Evolutionary conservation across 2,797 vertebrate species (phyloP), one percentile per base, ranked within the genome.

Genomic region (Pogonophryne albipinna): DNA sequence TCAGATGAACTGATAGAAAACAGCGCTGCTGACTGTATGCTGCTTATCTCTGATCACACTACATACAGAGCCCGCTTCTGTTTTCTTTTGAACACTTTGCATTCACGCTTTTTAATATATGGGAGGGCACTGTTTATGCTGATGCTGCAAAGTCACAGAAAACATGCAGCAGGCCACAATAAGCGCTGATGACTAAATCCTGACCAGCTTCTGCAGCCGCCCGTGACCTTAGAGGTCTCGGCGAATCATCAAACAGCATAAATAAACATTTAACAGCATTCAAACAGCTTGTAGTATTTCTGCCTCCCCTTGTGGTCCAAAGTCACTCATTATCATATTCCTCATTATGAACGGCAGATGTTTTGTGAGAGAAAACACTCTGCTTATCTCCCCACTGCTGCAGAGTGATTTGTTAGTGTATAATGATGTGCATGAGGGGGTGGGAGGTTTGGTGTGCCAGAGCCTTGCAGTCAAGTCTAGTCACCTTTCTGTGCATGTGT

Each of bases 341-440:
- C 80, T 88, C 80, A 82, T 85, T 87, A 82, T 23, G 71, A 80
- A 47, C 50, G 0, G 81, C 81, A 88, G 87, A 87, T 88, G 89
- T 87, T 90, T 85, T 70, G 74, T 81, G 61, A 65, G 73, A 16
- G 65, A 78, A 86, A 84, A 84, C 81, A 73, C 74, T 85, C 64
- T 82, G 69, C 76, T 85, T 76, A 82, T 88, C 70, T 78, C 64
- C 66, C 19, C 1, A 6, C 79, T 38, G 59, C 83, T 76, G 75
- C 65, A n/a, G 2, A 50, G 67, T 41, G 76, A 81, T 85, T 83
- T 79, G 76, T 72, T 70, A 10, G 75, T 65, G 66, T 85, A 17
- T 86, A 78, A 81, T 75, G 68, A 84, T 71, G 83, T 64, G 68
- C 59, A 16, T 47, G 71, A 56, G 41, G 52, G 16, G 45, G 74